These are phyloP conservation scores for Phrynocephalus versicolor DNA, from an alignment of 2,113 vertebrate species.

Conservation along the genomic window DNA sequence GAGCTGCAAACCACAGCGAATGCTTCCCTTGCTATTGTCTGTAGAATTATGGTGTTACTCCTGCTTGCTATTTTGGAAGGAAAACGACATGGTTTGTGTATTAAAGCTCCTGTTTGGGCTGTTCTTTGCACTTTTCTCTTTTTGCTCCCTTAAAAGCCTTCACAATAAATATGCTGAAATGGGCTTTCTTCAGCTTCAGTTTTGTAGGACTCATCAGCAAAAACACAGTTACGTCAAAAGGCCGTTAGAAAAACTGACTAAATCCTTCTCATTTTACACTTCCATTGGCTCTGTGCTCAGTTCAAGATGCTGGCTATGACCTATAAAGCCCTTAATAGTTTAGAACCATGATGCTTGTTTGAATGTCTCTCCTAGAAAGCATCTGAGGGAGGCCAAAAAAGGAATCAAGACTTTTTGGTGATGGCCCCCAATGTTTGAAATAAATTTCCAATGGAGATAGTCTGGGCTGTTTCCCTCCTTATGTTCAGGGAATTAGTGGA, in stretches of 20 bases:
- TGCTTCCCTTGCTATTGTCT: not conserved
- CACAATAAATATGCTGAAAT: not conserved
- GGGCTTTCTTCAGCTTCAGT: not conserved
- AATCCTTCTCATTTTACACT: not conserved
- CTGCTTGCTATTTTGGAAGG: not conserved
- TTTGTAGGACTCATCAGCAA: not conserved
- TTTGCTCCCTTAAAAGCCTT: not conserved
- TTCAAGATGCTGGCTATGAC: no score
- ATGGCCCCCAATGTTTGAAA: no score
- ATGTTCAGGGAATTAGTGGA: no score
- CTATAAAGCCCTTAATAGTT: no score
- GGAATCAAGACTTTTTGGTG: no score
- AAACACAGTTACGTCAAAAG: not conserved
- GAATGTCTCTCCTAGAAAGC: no score
- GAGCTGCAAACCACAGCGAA: not conserved
- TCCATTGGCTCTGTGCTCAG: no score
- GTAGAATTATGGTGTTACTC: not conserved
- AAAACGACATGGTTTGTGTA: not conserved
- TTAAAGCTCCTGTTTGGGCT: not conserved
- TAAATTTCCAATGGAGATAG: no score
- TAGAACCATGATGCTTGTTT: no score
- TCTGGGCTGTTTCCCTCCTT: no score
- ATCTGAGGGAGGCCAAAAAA: no score
- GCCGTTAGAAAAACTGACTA: not conserved
- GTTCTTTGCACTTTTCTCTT: not conserved